phyloP scores from a whole-genome alignment of 2,113 vertebrate species.

The Rhagologus leucostigma region DNA sequence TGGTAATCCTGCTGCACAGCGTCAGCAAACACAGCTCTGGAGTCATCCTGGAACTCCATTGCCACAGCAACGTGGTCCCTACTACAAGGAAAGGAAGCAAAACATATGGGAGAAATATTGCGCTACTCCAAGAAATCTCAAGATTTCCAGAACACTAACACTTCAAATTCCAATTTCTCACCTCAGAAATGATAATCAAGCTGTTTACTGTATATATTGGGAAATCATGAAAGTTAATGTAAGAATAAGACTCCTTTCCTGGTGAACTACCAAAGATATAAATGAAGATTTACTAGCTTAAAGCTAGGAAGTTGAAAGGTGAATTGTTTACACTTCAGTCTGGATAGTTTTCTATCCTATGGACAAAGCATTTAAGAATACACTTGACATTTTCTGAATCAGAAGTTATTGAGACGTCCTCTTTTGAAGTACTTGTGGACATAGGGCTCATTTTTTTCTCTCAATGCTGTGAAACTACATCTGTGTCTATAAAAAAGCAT shows the following conservation, averaged over 20 bases:
- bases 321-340: neutral
- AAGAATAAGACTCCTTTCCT: neutral
- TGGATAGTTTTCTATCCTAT: neutral
- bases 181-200: neutral
- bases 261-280: neutral
- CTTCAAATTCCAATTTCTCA: neutral
- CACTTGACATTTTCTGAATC: neutral
- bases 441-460: neutral
- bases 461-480: neutral
- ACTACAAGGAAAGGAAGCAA: conserved; percentile 31
- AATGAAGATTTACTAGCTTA: neutral
- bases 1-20: neutral
- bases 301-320: neutral
- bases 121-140: conserved; percentile 3
- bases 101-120: conserved; percentile 23
- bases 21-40: conserved; percentile 8
- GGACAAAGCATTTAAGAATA: neutral
- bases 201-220: neutral
- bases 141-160: conserved; percentile 6
- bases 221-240: neutral
- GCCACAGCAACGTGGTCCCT: conserved; percentile 39
- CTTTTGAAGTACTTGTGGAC: neutral
- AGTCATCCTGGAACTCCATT: conserved; percentile 14
- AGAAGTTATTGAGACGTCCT: neutral
- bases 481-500: neutral